Evolutionary conservation across 1,140 invertebrate species (phyloP).

Genomic region (Lasaia peninsularis): DNA sequence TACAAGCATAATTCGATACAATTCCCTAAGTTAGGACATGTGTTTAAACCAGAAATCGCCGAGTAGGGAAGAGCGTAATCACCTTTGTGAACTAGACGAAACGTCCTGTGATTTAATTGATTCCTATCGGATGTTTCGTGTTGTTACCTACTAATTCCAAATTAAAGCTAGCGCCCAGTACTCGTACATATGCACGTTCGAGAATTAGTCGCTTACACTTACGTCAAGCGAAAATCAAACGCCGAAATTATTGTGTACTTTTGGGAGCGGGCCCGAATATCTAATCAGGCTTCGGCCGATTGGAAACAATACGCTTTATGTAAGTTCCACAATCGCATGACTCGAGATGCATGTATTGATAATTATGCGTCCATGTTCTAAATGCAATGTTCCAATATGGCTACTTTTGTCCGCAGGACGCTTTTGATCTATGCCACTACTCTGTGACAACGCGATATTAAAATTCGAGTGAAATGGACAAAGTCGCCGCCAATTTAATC

Average conservation of each 20-base stretch:
- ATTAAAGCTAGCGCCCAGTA: conserved; percentile 35
- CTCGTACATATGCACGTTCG: conserved; percentile 34
- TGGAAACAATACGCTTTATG: conserved; percentile 32
- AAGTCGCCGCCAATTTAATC: neutral
- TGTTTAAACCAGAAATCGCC: neutral
- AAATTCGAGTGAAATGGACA: neutral
- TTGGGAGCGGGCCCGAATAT: conserved; percentile 31
- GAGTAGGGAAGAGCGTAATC: conserved; percentile 4
- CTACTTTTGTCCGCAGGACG: neutral
- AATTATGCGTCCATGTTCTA: conserved; percentile 5
- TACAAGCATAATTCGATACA: too few relatives aligned
- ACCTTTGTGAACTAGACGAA: conserved; percentile 17
- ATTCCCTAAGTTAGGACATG: neutral
- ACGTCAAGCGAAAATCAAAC: conserved; percentile 29
- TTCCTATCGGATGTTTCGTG: conserved; percentile 23
- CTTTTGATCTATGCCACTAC: too few relatives aligned
- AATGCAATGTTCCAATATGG: neutral
- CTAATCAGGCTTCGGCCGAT: conserved; percentile 34
- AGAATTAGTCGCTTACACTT: conserved; percentile 38
- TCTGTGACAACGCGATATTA: too few relatives aligned
- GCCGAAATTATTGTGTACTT: conserved; percentile 43
- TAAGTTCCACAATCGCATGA: conserved; percentile 24
- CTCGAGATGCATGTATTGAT: conserved; percentile 15
- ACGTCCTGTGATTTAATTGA: conserved; percentile 26
- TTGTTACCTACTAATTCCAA: conserved; percentile 37